These are phyloP conservation scores for Perizoma flavofasciatum DNA, from an alignment of 2,888 invertebrate genomes.

Conservation along the genomic window DNA sequence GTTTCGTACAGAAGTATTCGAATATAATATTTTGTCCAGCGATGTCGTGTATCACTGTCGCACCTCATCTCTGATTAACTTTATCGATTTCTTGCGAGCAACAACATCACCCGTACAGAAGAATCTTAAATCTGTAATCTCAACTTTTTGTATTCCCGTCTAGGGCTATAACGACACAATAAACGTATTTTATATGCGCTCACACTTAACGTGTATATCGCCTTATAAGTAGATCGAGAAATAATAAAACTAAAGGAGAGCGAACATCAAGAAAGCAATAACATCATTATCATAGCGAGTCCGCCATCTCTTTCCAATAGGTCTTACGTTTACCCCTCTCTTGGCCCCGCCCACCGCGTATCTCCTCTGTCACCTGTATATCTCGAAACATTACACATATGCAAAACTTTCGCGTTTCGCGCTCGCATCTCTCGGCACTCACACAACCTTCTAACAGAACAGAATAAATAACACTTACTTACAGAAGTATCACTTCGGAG, in stretches of 20 bases:
- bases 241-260: conserved; percentile 82
- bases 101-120: conserved; percentile 56
- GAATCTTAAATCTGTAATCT: conserved; percentile 76
- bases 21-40: conserved; percentile 13
- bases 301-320: conserved; percentile 83
- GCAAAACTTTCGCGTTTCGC: conserved; percentile 80
- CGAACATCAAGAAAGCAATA: conserved; percentile 83
- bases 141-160: conserved; percentile 76
- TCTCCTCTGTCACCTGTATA: conserved; percentile 83
- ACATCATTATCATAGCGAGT: conserved; percentile 83
- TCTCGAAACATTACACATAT: conserved; percentile 84
- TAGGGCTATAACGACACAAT: conserved; percentile 75
- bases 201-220: conserved; percentile 81
- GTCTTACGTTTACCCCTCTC: conserved; percentile 69
- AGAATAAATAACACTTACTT: conserved; percentile 12
- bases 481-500: conserved; percentile 1
- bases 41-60: conserved; percentile 19
- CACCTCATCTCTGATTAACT: conserved; percentile 60
- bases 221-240: conserved; percentile 83
- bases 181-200: conserved; percentile 81
- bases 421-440: conserved; percentile 65
- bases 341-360: conserved; percentile 79
- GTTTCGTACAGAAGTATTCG: not conserved
- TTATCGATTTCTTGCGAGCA: conserved; percentile 58
- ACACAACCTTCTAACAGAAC: conserved; percentile 34